These are phyloP conservation scores for Sphinx pinastri DNA, from an alignment of 2,888 invertebrate species.

Conservation along the genomic window DNA sequence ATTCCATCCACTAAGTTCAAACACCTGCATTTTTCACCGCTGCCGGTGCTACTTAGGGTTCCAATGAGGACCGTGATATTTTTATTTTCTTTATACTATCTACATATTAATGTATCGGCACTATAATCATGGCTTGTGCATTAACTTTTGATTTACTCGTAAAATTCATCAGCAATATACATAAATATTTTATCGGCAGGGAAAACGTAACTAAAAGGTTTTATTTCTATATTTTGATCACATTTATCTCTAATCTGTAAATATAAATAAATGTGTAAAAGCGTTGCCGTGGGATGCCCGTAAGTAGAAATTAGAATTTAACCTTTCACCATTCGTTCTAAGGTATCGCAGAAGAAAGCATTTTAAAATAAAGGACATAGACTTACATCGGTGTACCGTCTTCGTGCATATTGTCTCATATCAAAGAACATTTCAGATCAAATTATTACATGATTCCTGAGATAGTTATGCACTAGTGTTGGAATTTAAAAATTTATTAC, in stretches of 20 bases:
- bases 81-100: constrained; percentile 19
- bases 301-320: no score
- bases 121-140: constrained; percentile 10
- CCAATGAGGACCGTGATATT: neutral
- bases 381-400: no score
- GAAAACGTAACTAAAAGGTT: constrained; percentile 3
- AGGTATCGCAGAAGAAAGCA: no score
- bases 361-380: no score
- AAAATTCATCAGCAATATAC: constrained; percentile 11
- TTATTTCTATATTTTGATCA: neutral
- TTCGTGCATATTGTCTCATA: no score
- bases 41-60: constrained; percentile 16
- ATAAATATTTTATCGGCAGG: neutral
- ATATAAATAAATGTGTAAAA: no score
- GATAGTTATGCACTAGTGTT: no score
- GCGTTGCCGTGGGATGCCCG: no score
- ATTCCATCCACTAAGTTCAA: constrained; percentile 47
- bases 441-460: no score
- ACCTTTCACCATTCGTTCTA: no score
- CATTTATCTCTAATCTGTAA: neutral
- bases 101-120: constrained; percentile 20
- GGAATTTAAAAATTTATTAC: no score
- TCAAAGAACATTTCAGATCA: no score
- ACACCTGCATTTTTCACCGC: constrained; percentile 42
- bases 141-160: constrained; percentile 17